A percentile compares a stretch with the other conserved stretches of the same genome.
Evolutionary conservation across 2,797 vertebrate species (phyloP).

Genomic region (Gymnopithys bicolor): DNA sequence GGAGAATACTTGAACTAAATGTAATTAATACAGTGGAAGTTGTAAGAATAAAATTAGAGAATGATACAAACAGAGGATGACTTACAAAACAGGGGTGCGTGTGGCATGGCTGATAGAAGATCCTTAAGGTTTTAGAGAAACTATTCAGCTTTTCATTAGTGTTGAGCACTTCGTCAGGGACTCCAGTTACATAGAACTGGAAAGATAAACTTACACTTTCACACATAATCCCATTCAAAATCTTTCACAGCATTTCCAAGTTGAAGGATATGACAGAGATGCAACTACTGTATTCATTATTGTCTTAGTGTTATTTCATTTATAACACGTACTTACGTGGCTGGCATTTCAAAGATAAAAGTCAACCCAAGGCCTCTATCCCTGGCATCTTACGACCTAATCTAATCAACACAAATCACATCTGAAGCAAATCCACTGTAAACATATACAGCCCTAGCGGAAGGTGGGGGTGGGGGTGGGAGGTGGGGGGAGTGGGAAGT

Average conservation of each 20-base stretch:
- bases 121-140: slow-evolving; percentile 16
- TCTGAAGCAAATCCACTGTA: not conserved
- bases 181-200: not conserved
- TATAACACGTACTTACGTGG: not conserved
- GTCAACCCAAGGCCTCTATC: not conserved
- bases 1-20: not conserved
- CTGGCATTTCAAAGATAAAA: slow-evolving; percentile 36
- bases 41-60: not conserved
- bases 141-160: slow-evolving; percentile 22
- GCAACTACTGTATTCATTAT: slow-evolving; percentile 8
- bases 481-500: rapidly evolving
- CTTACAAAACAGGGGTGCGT: not conserved
- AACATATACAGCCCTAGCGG: not conserved
- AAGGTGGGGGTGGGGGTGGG: rapidly evolving
- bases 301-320: slow-evolving; percentile 2
- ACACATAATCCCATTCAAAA: slow-evolving; percentile 15
- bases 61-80: not conserved
- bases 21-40: not conserved
- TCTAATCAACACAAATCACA: not conserved
- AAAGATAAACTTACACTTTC: slow-evolving; percentile 59
- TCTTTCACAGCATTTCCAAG: slow-evolving; percentile 17
- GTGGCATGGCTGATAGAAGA: not conserved
- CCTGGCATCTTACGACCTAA: not conserved
- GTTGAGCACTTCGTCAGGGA: slow-evolving; percentile 26
- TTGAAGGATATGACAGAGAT: not conserved